Evolutionary conservation across 1,140 invertebrate species (phyloP).

Genomic region (Homarus americanus): DNA sequence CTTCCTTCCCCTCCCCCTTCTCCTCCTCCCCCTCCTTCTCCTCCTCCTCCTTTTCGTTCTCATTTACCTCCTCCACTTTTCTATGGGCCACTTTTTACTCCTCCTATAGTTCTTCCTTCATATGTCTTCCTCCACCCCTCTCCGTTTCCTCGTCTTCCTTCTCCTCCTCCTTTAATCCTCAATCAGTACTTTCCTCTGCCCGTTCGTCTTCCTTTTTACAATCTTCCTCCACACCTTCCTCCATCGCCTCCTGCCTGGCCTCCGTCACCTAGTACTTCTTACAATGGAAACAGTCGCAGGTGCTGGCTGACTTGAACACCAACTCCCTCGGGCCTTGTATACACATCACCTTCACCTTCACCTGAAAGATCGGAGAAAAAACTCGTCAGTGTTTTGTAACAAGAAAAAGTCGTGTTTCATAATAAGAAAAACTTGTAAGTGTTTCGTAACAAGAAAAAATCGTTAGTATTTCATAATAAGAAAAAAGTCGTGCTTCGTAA

Average conservation of each 20-base stretch:
- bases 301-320: slow-evolving; percentile 89
- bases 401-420: no score
- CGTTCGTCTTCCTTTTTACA: neutral
- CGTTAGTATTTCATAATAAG: no score
- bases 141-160: neutral
- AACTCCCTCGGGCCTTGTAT: slow-evolving; percentile 86
- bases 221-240: neutral
- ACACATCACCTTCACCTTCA: slow-evolving; percentile 85
- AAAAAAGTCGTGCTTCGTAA: no score
- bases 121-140: neutral
- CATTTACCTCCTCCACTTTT: neutral
- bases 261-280: slow-evolving; percentile 85
- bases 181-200: neutral
- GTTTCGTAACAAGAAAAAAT: no score
- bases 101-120: neutral
- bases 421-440: no score
- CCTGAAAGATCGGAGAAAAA: no score
- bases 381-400: no score
- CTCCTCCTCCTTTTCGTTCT: neutral
- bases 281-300: slow-evolving; percentile 91
- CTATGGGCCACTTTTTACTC: neutral
- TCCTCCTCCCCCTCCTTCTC: neutral
- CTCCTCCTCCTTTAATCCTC: neutral
- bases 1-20: neutral
- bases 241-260: neutral